Conservation (phyloP, 2,797 vertebrate species). For the Artibeus jamaicensis region DNA sequence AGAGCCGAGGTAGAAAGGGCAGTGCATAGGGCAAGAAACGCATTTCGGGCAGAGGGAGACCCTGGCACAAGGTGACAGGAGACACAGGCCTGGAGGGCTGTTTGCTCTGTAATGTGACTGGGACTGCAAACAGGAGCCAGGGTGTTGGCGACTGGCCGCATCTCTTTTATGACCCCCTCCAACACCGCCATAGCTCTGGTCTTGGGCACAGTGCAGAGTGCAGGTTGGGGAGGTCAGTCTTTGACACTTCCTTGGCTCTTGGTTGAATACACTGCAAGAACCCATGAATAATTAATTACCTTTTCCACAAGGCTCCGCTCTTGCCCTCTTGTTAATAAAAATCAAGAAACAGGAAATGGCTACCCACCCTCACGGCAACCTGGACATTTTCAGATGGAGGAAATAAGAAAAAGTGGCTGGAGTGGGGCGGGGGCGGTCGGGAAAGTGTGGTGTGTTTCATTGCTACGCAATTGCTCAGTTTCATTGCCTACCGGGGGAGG, state of each 20-base stretch:
- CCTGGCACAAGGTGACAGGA: fast-evolving
- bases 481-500: not conserved
- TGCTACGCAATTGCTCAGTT: not conserved
- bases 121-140: fast-evolving
- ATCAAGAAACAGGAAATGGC: not conserved
- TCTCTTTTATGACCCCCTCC: not conserved
- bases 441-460: not conserved
- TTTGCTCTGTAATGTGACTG: not conserved
- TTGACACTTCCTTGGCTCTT: not conserved
- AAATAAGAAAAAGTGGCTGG: not conserved
- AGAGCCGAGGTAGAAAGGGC: not conserved
- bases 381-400: not conserved
- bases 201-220: not conserved
- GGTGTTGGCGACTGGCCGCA: fast-evolving
- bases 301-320: not conserved
- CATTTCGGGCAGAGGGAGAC: not conserved
- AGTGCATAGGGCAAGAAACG: too few relatives aligned
- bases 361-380: not conserved
- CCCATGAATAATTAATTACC: not conserved
- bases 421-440: not conserved
- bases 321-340: not conserved
- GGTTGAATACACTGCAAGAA: not conserved
- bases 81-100: fast-evolving
- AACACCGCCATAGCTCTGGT: fast-evolving
- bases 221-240: not conserved